phyloP scores from a whole-genome alignment of 1,140 invertebrate species.

The Zaprionus lachaisei region DNA sequence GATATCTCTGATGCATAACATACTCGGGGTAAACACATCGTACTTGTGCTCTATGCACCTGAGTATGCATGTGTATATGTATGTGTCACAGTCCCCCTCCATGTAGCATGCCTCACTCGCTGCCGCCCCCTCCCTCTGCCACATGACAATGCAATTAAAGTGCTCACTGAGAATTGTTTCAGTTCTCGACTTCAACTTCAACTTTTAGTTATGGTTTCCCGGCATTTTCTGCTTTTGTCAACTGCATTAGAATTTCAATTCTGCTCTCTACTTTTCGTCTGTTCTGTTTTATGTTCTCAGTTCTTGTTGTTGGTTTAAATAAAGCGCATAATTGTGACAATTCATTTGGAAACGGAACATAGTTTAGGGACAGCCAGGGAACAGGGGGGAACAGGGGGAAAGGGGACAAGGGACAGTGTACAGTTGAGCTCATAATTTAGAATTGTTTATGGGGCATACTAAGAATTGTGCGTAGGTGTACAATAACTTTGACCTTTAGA shows the following conservation, averaged over 20 bases:
- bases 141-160: conserved; percentile 36
- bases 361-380: not conserved
- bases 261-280: conserved; percentile 1
- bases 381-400: not conserved
- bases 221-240: conserved; percentile 18
- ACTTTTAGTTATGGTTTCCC: not conserved
- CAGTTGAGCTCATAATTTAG: conserved; percentile 39
- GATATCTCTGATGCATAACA: conserved; percentile 14
- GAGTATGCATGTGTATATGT: not conserved
- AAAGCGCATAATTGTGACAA: conserved; percentile 47
- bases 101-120: not conserved
- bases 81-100: not conserved
- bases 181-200: conserved; percentile 1
- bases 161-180: conserved; percentile 11
- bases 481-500: not conserved
- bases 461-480: not conserved
- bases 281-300: not conserved
- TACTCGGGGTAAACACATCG: conserved; percentile 1
- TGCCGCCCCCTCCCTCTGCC: not conserved
- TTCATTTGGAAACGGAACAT: conserved; percentile 22
- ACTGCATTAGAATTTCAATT: conserved; percentile 52
- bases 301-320: conserved; percentile 22
- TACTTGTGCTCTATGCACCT: conserved; percentile 6
- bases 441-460: not conserved
- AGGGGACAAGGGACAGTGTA: not conserved